Evolutionary conservation across 1,140 invertebrate genomes (phyloP), one percentile per base, ranked within the genome.

Genomic region (Nasonia longicornis): DNA sequence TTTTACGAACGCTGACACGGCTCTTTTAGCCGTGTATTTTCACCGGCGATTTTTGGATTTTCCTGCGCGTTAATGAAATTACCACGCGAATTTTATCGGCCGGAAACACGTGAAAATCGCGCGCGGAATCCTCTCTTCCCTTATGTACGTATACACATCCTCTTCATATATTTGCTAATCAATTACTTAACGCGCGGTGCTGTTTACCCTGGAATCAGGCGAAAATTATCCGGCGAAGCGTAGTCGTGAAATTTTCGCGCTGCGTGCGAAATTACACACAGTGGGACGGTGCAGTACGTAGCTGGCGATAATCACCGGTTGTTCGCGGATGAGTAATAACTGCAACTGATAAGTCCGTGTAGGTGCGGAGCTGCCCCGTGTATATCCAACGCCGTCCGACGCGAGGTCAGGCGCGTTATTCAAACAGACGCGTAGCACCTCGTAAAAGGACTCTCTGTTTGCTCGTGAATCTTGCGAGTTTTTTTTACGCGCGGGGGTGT

Each of bases 101-200:
- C 48, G 16, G 1, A 38, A 63, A 42, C 67, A 72, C n/a, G 35
- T 73, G 7, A 22, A 79, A 42, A 16, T 26, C 64, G n/a, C 64
- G 0, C 26, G 22, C 64, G 10, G 14, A 16, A 20, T 63, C 14
- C 11, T 73, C 42, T 71, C 2, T 64, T 12, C 52, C 22, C 38
- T 35, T 35, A 35, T 4, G 66, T 26, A 26, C 64, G 63, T 35
- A 4, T 35, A 35, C 31, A 35, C 14, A 10, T 52, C 12, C 67
- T 74, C 63, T 31, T 38, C 22, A 3, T 73, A 3, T 74, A 38
- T 78, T 82, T 82, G 76, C 38, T 67, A 35, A 78, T 82, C 80
- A 82, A 82, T 82, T 82, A 82, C 80, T 82, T 82, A 78, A 58
- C 26, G 79, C 42, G 72, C 52, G 3, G 52, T 0, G 52, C 22